Percentiles rank a stretch among this genome's conserved stretches.
These are phyloP conservation scores for Chelidonichthys spinosus DNA, from an alignment of 2,797 vertebrate species.

Conservation along the genomic window DNA sequence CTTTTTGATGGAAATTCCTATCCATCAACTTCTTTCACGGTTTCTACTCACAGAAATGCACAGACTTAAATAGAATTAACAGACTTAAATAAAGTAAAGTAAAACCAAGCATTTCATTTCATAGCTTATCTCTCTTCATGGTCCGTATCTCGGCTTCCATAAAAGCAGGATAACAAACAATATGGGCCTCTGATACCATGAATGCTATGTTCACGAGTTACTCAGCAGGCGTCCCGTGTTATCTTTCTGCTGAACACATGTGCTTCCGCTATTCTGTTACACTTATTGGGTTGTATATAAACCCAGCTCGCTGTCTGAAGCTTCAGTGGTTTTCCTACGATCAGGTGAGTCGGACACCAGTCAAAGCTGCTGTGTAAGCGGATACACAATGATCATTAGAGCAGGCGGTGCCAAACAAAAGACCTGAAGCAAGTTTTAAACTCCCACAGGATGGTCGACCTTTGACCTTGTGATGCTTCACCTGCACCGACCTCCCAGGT, in stretches of 20 bases:
- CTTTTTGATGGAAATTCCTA: constrained; percentile 27
- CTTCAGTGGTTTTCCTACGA: constrained; percentile 29
- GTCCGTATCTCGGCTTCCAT: neutral
- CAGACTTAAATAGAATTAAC: too few species aligned
- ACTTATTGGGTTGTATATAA: constrained; percentile 24
- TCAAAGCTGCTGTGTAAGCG: neutral
- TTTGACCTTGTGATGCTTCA: constrained; percentile 43
- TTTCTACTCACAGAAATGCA: constrained; percentile 34
- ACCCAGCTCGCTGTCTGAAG: neutral
- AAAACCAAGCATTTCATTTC: neutral
- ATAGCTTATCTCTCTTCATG: neutral
- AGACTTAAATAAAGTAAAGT: neutral
- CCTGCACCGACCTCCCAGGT: constrained; percentile 11
- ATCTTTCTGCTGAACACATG: neutral
- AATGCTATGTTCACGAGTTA: neutral
- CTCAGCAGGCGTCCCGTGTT: neutral
- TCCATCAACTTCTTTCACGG: neutral
- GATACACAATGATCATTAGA: neutral
- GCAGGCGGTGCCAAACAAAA: constrained; percentile 3
- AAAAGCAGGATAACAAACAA: neutral
- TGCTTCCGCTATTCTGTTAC: constrained; percentile 1
- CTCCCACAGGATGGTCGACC: constrained; percentile 23
- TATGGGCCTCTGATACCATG: too few species aligned
- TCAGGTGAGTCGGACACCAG: neutral
- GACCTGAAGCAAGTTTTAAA: constrained; percentile 13